Evolutionary conservation across 2,113 vertebrate species (phyloP), one percentile per base, ranked within the genome.

Genomic region (Notechis scutatus): DNA sequence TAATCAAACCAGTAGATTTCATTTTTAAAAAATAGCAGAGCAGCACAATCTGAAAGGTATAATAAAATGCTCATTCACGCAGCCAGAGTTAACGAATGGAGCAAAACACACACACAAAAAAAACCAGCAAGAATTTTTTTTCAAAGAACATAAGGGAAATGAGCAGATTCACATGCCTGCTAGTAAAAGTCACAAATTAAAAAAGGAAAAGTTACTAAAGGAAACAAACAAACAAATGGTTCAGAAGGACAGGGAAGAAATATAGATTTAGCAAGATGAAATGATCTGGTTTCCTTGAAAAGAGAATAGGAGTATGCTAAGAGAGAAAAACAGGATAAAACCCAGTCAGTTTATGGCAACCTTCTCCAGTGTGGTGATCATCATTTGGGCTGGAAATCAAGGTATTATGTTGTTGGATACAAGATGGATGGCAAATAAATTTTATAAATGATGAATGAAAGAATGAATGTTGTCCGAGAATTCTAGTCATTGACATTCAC

Each of bases 1-100:
- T 59, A 52, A 85, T 91, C 21, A 64, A 88, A 47, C 52, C 74
- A 87, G 87, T 56, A 92, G 69, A 91, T 92, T 94, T 92, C 6
- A 85, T 85, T 90, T 91, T 7, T 14, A 55, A 57, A 91, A 90
- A 91, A 90, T 57, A 1, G 4, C 81, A 89, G 54, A 50, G 90
- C 91, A 93, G 91, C 92, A 91, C 47, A 74, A 4, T 39, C 4
- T 89, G 91, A 86, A 90, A 45, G 8, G 14, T 1, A 15, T 0
- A 57, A 88, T 39, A 91, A 64, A 90, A 81, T 81, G 56, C 12
- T 23, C 59, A 39, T 88, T 87, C 91, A 42, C 0, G 0, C 69
- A 0, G 0, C 14, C 21, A 64, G n/a, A 8, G 88, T 94, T 92
- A 93, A 64, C 7, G 10, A 91, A 92, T 88, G 29, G 88, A 61